Evolutionary conservation across 2,113 vertebrate genomes (phyloP).

Genomic region (Stigmatopora argus): DNA sequence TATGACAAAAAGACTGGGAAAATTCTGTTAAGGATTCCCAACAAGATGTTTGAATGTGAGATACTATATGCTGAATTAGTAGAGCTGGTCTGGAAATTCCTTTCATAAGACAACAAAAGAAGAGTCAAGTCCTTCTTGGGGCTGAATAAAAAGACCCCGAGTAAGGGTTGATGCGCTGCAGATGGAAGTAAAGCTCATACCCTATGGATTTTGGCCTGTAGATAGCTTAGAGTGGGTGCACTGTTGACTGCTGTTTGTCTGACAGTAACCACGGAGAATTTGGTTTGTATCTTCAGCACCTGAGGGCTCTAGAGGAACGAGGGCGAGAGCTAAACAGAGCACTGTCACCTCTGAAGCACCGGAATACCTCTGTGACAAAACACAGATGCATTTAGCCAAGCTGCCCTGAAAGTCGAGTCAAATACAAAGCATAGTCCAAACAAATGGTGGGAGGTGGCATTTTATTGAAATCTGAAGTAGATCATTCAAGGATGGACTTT

Average conservation of each 20-base stretch:
- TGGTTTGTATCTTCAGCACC: slow-evolving; percentile 41
- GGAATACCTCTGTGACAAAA: slow-evolving; percentile 41
- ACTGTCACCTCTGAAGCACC: slow-evolving; percentile 39
- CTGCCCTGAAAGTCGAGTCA: slow-evolving; percentile 13
- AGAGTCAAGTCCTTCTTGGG: slow-evolving; percentile 20
- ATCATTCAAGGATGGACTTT: no score
- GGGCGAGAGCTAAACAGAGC: slow-evolving; percentile 32
- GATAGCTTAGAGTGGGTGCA: slow-evolving; percentile 7
- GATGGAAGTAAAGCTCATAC: slow-evolving; percentile 26
- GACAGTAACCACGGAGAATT: slow-evolving; percentile 57
- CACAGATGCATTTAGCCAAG: slow-evolving; percentile 25
- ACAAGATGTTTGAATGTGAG: slow-evolving; percentile 33
- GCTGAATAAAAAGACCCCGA: slow-evolving; percentile 20
- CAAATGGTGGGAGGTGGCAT: background rate
- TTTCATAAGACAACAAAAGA: slow-evolving; percentile 49
- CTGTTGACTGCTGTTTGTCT: slow-evolving; percentile 64
- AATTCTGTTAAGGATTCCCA: slow-evolving; percentile 53
- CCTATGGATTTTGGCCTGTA: slow-evolving; percentile 25
- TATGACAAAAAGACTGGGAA: slow-evolving; percentile 21
- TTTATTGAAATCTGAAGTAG: background rate
- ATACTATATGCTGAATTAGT: slow-evolving; percentile 52
- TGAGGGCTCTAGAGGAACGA: slow-evolving; percentile 36
- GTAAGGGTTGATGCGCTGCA: slow-evolving; percentile 48
- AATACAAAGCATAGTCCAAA: background rate
- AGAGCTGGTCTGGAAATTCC: slow-evolving; percentile 11